Conservation (phyloP, 2,797 vertebrate species). For the Coranthus polyacanthus region DNA sequence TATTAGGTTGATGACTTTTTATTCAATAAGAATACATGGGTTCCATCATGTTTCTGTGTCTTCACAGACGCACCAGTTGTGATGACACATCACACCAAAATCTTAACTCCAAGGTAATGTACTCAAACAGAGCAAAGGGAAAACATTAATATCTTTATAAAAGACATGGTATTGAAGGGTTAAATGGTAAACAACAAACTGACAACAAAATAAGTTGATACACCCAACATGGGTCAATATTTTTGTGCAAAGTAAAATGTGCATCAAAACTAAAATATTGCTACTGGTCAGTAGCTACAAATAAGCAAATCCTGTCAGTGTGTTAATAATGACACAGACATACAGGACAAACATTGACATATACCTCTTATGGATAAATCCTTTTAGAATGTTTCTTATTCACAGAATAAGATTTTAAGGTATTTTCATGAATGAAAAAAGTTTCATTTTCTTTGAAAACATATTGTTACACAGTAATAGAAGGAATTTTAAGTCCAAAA, state of each 20-base stretch:
- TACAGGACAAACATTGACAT: background rate
- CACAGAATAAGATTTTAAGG: conserved; percentile 15
- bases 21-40: conserved; percentile 35
- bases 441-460: conserved; percentile 2
- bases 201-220: conserved; percentile 23
- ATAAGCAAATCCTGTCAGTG: background rate
- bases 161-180: conserved; percentile 23
- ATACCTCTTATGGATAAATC: conserved; percentile 5
- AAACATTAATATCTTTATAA: conserved; percentile 22
- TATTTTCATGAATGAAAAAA: background rate
- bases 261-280: background rate
- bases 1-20: conserved; percentile 41
- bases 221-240: conserved; percentile 46
- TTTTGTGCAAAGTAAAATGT: conserved; percentile 33
- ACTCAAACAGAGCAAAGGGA: conserved; percentile 22
- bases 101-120: conserved; percentile 24
- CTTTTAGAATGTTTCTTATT: conserved; percentile 15
- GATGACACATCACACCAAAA: conserved; percentile 56
- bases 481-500: background rate
- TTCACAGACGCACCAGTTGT: conserved; percentile 17
- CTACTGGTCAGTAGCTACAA: conserved; percentile 8
- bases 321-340: background rate
- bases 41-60: conserved; percentile 17
- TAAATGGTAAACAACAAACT: conserved; percentile 6
- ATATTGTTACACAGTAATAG: background rate